phyloP scores from a whole-genome alignment of 2,888 invertebrate genomes.

The Metopia argyrocephala region DNA sequence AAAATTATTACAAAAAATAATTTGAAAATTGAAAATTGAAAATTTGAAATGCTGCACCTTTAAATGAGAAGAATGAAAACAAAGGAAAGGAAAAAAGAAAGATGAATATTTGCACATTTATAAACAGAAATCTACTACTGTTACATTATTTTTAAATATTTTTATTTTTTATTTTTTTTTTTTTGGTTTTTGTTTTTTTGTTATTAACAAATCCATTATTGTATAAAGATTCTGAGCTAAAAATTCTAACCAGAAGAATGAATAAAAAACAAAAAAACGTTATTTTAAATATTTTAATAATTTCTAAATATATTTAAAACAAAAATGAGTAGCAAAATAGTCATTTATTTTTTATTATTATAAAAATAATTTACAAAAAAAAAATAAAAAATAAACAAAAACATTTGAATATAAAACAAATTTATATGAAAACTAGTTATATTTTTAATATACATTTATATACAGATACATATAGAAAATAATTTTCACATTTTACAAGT shows the following conservation, averaged over 20 bases:
- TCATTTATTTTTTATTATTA: slow-evolving; percentile 63
- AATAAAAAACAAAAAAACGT: no score
- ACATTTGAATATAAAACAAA: not conserved
- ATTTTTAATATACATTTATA: slow-evolving; percentile 27
- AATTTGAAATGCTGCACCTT: slow-evolving; percentile 58
- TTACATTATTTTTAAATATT: no score
- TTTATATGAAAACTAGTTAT: slow-evolving; percentile 5
- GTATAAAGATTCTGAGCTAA: no score
- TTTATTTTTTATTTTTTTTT: no score
- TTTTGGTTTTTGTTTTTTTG: no score
- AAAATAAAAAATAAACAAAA: slow-evolving; percentile 3
- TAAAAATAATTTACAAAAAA: slow-evolving; percentile 26
- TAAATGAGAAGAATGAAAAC: no score
- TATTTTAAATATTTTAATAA: slow-evolving; percentile 44
- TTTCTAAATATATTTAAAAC: slow-evolving; percentile 32
- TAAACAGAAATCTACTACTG: no score
- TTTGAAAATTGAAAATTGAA: not conserved
- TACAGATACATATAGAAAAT: slow-evolving; percentile 18
- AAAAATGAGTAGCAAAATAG: slow-evolving; percentile 68
- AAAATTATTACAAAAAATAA: not conserved
- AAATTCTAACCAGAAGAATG: no score
- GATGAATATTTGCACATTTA: slow-evolving; percentile 25
- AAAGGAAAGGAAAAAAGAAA: slow-evolving; percentile 6
- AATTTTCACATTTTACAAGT: slow-evolving; percentile 58
- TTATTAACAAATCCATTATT: no score